Evolutionary conservation across 2,113 vertebrate species (phyloP).

Genomic region (Heterotilapia buettikoferi): DNA sequence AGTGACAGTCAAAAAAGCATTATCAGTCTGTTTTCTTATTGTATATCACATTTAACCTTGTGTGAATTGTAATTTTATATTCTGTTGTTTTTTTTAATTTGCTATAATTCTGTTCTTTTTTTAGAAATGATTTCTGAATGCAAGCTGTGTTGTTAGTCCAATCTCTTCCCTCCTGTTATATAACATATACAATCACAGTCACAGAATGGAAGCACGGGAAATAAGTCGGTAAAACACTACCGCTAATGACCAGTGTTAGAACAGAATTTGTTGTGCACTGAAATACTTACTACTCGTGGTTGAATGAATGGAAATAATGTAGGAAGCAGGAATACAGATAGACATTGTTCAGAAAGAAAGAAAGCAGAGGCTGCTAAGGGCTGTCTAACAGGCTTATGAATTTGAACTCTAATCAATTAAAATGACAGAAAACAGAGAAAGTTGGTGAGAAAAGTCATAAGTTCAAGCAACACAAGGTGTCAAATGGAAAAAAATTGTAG

Average conservation of each 20-base stretch:
- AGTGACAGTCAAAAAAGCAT: not conserved
- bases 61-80: not conserved
- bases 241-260: not conserved
- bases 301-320: not conserved
- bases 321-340: not conserved
- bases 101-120: not conserved
- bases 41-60: not conserved
- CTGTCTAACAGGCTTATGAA: not conserved
- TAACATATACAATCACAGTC: not conserved
- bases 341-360: not conserved
- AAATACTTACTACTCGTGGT: not conserved
- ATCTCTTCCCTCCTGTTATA: not conserved
- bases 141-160: not conserved
- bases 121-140: not conserved
- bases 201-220: not conserved
- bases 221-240: not conserved
- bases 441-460: not conserved
- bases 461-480: not conserved
- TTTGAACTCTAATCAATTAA: not conserved
- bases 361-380: fast-evolving
- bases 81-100: not conserved
- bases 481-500: not conserved
- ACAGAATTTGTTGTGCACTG: not conserved
- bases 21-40: not conserved
- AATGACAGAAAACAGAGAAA: not conserved